Base-by-base conservation (phyloP, 2,797 vertebrate genomes). In the Microctenopoma lineatum region DNA sequence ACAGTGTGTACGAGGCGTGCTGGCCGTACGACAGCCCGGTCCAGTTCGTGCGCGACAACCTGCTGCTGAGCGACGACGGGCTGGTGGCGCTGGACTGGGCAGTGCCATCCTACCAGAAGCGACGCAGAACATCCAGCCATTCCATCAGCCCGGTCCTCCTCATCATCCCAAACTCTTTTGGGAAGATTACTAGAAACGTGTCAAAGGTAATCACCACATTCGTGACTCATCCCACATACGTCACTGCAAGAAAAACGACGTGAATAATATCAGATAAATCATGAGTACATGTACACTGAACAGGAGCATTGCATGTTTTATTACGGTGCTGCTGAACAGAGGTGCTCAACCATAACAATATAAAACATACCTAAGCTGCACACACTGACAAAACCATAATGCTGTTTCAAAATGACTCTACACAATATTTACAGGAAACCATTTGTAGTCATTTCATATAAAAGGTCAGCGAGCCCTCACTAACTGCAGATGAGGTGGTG, bases 41-140 rank as follows among this genome's bases (percentile, higher is more conserved):
- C 12, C 92, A 92, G 62, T 95, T 95, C 47, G 91, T 94, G 56
- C 92, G 95, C 63, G 94, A 95, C 85, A 90, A 94, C 84, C 87
- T 96, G 70, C 95, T 95, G 91, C 71, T 96, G 84, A 91, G 90
- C 61, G 95, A 96, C 26, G 94, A 94, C 1, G 95, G 95, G 6
- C 81, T 95, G 75, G 93, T 96, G 68, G 91, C 94, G 0, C 34
- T 96, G 80, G 95, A 95, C 88, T 95, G 95, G 95, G 95, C 94
- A n/a, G 90, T 91, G 67, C 87, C 92, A 2, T 80, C 88, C 54
- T 83, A 89, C 83, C 91, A 93, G 72, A 94, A 85, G 27, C 85
- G 94, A 70, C 91, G 94, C 61, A 90, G 95, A 79, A 94, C 94
- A 0, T 94, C 94, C 59, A 95, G 95, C 27, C 93, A 94, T 80